Base-by-base conservation (phyloP, 2,888 invertebrate genomes). In the Odontocolon sp. region DNA sequence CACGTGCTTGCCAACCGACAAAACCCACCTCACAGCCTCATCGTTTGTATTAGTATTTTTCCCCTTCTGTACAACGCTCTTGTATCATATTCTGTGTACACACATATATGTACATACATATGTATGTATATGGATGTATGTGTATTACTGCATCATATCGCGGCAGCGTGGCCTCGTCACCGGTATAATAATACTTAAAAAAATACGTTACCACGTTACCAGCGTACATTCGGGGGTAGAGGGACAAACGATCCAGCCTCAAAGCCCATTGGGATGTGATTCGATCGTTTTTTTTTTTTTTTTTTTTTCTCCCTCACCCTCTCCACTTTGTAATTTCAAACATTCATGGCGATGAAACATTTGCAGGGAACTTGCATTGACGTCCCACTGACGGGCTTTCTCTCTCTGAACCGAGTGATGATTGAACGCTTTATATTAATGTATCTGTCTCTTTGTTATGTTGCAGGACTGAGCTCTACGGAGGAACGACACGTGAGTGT, bases 401-500 rank as follows among this genome's bases (percentile, higher is more conserved):
- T 1, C 9, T n/a, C 40, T 16, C 1, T 59, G 26, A 21, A 6
- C 4, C 28, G 59, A 28, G 42, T 33, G 67, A 31, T 45, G 38
- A 47, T n/a, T 47, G 18, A 74, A 54, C 75, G 71, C 76, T 77
- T 47, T 73, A 64, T 78, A 18, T 72, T 31, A 77, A 77, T 61
- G 80, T 71, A 77, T 14, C 77, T 40, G 72, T 69, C 52, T 79
- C 75, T 78, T 83, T 81, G 77, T 79, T 86, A 71, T 87, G 85
- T 89, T 90, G 57, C 92, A 93, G 93, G 93, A 89, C 91, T 93
- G 88, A 93, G 93, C 88, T 93, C 93, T 52, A 92, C 93, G 63
- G 93, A 93, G 88, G 93, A 93, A 87, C 91, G 93, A 91, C 93
- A 93, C 91, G 93, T 93, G 91, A 93, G 93, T 93, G 91, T 78